Percentiles rank a stretch among this genome's conserved stretches.
Conservation (phyloP, 1,140 invertebrate species). For the Laupala kohalensis region DNA sequence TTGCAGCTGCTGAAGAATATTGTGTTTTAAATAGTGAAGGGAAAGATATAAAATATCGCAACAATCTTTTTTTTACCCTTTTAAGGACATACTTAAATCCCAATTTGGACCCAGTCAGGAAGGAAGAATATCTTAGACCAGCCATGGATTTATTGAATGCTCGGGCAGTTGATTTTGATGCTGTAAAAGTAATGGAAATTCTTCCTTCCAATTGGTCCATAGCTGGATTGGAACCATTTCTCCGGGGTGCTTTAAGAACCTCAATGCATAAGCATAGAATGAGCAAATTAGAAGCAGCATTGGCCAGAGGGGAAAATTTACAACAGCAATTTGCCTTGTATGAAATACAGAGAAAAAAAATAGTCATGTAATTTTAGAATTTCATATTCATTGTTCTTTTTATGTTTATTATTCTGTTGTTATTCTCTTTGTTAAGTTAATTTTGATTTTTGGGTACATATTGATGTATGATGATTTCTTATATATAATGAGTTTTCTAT, state of each 20-base stretch:
- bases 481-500: no score
- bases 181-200: constrained; percentile 30
- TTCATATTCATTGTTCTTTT: no score
- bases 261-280: constrained; percentile 29
- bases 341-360: constrained; percentile 20
- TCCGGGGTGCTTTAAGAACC: constrained; percentile 27
- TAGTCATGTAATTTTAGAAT: neutral
- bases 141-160: constrained; percentile 33
- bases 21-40: constrained; percentile 32
- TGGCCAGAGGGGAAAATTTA: constrained; percentile 32
- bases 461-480: no score
- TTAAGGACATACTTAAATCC: constrained; percentile 34
- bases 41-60: constrained; percentile 25
- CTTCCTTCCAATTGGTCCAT: constrained; percentile 36
- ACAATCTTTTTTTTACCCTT: constrained; percentile 31
- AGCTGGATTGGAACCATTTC: constrained; percentile 29
- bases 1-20: constrained; percentile 33
- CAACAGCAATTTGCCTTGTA: constrained; percentile 29
- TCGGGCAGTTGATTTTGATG: constrained; percentile 32
- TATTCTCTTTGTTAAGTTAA: no score
- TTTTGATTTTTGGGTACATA: no score
- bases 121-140: constrained; percentile 26
- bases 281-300: constrained; percentile 28
- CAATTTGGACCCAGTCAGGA: constrained; percentile 18
- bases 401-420: no score